Evolutionary conservation across 2,113 vertebrate genomes (phyloP), one percentile per base, ranked within the genome.

Genomic region (Dipodomys ordii): DNA sequence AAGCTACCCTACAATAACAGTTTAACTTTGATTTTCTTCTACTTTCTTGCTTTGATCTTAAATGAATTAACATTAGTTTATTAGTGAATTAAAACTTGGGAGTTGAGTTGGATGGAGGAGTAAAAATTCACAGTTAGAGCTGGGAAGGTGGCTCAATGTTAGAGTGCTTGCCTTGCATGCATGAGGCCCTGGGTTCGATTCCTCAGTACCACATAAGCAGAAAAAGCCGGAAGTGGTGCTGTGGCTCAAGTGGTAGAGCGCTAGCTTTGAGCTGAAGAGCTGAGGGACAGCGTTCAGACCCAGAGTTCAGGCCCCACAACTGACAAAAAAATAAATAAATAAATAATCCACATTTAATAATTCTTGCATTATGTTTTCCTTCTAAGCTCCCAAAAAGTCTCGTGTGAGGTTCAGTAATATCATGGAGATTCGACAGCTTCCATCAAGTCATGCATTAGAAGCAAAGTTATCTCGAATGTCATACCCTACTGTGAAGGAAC

Each of bases 391-490:
- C 82, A 99, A 99, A 97, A 99, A 99, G 96, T 98, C 99, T 87
- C 98, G 99, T 30, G 99, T 99, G 44, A 98, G 99, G 76, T 99
- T 99, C 95, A 99, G 99, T 97, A 99, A 99, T 78, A 98, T 99
- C 88, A 99, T 99, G 99, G 99, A 99, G 97, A 99, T 99, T 93
- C 98, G 99, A 64, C 99, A 99, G 85, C 98, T 99, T 39, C 99
- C 99, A 20, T 99, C 99, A 0, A 99, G 99, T 86, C 99, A 99
- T 2, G 99, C 99, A 0, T 74, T 99, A 96, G 99, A 99, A 98
- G 99, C 99, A n/a, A 99, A 99, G 97, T 97, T 99, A 93, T 99
- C 99, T 83, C 99, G 99, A 30, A 99, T 99, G 99, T 99, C 99
- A 2, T 99, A 99, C 72, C 98, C 99, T 7, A 98, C 98, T 1